phyloP scores from a whole-genome alignment of 2,113 vertebrate species.

The Pica pica region DNA sequence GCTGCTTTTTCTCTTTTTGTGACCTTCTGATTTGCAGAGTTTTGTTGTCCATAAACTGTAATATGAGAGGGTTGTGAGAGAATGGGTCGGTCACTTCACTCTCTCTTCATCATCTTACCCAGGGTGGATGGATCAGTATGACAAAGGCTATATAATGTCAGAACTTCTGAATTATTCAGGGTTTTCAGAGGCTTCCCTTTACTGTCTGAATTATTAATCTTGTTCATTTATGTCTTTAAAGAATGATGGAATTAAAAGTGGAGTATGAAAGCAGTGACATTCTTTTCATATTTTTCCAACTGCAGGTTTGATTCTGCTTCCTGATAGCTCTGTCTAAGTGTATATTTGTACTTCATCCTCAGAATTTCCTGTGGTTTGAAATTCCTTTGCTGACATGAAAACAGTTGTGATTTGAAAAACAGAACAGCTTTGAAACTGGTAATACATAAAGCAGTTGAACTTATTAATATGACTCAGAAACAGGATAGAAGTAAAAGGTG shows the following conservation, averaged over 20 bases:
- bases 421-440: conserved; percentile 17
- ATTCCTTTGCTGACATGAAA: conserved; percentile 35
- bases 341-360: neutral
- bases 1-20: neutral
- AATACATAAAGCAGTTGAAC: conserved; percentile 39
- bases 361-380: conserved; percentile 44
- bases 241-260: neutral
- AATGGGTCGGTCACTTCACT: conserved; percentile 53
- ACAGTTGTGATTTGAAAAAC: conserved; percentile 48
- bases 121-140: neutral
- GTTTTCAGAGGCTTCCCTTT: conserved; percentile 50
- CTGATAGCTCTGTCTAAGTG: neutral
- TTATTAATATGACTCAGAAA: conserved; percentile 29
- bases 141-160: conserved; percentile 54
- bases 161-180: conserved; percentile 75
- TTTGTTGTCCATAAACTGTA: conserved; percentile 55
- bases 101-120: conserved; percentile 56
- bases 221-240: conserved; percentile 1
- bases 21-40: conserved; percentile 14
- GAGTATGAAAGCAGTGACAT: neutral
- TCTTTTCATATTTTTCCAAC: neutral
- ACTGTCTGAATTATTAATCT: conserved; percentile 64
- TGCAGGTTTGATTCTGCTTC: neutral
- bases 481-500: conserved; percentile 45
- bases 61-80: conserved; percentile 45